phyloP scores from a whole-genome alignment of 2,888 invertebrate species.

The Ectemnius cavifrons region DNA sequence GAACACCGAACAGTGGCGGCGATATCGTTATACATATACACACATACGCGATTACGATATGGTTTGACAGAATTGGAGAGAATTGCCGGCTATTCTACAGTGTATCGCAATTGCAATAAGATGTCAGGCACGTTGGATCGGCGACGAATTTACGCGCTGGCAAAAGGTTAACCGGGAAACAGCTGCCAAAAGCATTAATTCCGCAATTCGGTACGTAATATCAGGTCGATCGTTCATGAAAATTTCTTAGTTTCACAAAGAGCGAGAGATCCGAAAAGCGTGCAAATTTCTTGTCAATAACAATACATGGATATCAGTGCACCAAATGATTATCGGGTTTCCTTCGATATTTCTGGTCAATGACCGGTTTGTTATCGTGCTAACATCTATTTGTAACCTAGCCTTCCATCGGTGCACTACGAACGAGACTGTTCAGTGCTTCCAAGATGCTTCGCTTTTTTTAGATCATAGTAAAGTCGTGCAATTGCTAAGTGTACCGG shows the following conservation, averaged over 20 bases:
- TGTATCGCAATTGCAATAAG: constrained; percentile 30
- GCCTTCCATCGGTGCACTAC: constrained; percentile 27
- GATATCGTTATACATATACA: constrained; percentile 9
- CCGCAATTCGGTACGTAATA: constrained; percentile 34
- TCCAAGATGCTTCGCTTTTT: constrained; percentile 27
- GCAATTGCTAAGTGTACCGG: constrained; percentile 32
- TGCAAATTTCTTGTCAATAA: too few species aligned
- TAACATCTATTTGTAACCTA: constrained; percentile 18
- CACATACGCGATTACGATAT: constrained; percentile 24
- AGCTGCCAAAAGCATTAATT: constrained; percentile 35
- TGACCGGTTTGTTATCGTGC: constrained; percentile 24
- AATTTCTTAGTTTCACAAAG: neutral
- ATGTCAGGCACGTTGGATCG: constrained; percentile 37
- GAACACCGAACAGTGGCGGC: too few species aligned
- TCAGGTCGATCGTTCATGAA: constrained; percentile 5
- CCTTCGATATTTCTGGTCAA: neutral
- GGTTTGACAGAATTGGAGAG: constrained; percentile 30
- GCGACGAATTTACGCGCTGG: constrained; percentile 23
- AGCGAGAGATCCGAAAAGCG: neutral
- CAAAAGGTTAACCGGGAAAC: constrained; percentile 30
- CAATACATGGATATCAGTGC: too few species aligned
- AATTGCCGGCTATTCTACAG: constrained; percentile 44
- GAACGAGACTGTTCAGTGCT: constrained; percentile 30
- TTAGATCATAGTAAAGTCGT: constrained; percentile 31
- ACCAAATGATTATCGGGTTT: neutral